phyloP scores from a whole-genome alignment of 2,113 vertebrate species.

The Empidonax alnorum region DNA sequence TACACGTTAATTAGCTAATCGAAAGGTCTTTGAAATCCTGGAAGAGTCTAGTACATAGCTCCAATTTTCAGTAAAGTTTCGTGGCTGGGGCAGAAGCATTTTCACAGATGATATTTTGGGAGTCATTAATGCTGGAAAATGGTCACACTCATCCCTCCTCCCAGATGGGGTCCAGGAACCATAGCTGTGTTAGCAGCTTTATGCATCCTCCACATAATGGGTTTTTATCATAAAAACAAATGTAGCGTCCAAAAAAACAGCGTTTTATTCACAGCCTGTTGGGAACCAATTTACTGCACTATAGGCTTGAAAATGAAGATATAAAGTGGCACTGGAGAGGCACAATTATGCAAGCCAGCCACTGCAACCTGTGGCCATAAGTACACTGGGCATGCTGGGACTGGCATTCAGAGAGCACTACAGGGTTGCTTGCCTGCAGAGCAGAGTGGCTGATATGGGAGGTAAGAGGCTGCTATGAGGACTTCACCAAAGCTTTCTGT shows the following conservation, averaged over 20 bases:
- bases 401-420: not conserved
- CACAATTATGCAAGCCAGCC: not conserved
- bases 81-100: not conserved
- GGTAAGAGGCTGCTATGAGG: not conserved
- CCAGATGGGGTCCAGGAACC: not conserved
- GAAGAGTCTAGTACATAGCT: not conserved
- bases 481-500: not conserved
- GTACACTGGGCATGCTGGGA: not conserved
- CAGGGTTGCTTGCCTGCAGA: not conserved
- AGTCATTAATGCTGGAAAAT: not conserved
- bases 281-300: slow-evolving; percentile 42
- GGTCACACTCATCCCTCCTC: not conserved
- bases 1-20: not conserved
- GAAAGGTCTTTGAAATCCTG: not conserved
- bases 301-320: slow-evolving; percentile 28
- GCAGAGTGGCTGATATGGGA: not conserved
- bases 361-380: not conserved
- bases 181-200: not conserved
- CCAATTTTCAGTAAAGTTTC: not conserved
- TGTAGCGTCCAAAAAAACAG: not conserved
- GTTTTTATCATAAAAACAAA: slow-evolving; percentile 44
- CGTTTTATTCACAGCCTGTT: slow-evolving; percentile 26
- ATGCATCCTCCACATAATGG: not conserved
- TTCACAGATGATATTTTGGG: not conserved
- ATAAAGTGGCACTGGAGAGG: not conserved